Evolutionary conservation across 2,797 vertebrate species (phyloP).

Genomic region (Gymnodraco acuticeps): DNA sequence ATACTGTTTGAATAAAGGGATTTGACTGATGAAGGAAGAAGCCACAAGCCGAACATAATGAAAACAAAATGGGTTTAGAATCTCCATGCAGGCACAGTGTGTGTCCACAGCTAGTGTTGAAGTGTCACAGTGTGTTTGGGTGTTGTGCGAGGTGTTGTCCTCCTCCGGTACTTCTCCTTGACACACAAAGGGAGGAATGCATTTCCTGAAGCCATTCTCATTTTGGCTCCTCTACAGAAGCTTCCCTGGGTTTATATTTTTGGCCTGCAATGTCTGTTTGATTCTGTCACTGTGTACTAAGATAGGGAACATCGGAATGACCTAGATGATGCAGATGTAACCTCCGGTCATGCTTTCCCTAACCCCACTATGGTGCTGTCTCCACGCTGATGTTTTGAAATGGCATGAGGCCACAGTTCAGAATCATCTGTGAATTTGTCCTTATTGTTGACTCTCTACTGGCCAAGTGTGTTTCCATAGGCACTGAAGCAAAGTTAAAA

Average conservation of each 20-base stretch:
- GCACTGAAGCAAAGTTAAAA: constrained; percentile 35
- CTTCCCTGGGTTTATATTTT: constrained; percentile 56
- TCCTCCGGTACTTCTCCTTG: constrained; percentile 42
- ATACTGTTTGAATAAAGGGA: constrained; percentile 63
- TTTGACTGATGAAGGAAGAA: constrained; percentile 57
- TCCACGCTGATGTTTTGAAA: constrained; percentile 74
- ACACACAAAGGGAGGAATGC: constrained; percentile 42
- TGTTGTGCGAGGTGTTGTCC: constrained; percentile 49
- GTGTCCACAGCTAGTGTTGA: constrained; percentile 8
- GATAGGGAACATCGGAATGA: constrained; percentile 68
- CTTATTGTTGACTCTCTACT: constrained; percentile 49
- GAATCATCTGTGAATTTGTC: constrained; percentile 66
- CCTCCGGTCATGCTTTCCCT: constrained; percentile 61
- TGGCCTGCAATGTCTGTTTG: constrained; percentile 59
- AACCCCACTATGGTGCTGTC: constrained; percentile 62
- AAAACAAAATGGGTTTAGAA: constrained; percentile 26
- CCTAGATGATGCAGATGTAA: constrained; percentile 64
- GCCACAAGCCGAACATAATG: constrained; percentile 36
- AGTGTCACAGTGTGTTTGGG: constrained; percentile 32
- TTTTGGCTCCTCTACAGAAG: constrained; percentile 46
- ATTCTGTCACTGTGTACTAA: constrained; percentile 58
- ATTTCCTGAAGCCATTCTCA: constrained; percentile 46
- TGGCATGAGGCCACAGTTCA: constrained; percentile 76
- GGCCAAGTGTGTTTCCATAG: constrained; percentile 30
- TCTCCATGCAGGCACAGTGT: constrained; percentile 11